Base-by-base conservation (phyloP, 2,888 invertebrate genomes). In the Athripsodes cinereus region DNA sequence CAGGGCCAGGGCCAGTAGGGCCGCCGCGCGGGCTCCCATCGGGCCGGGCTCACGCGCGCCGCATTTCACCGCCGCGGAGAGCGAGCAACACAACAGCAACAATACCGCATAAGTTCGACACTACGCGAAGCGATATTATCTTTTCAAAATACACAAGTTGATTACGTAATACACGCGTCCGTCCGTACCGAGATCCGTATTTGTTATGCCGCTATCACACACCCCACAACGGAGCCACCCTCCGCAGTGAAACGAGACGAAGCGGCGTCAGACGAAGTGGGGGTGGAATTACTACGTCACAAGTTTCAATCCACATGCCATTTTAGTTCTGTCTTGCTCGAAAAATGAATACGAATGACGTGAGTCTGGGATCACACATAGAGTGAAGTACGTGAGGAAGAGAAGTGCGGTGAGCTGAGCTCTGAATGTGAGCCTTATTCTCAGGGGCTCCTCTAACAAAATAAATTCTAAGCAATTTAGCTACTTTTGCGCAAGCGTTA, bases 1-100 rank as follows among this genome's bases (percentile, higher is more conserved):
- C 69, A 79, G 76, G 72, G 79, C 79, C 71, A 84, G 77, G 75
- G 79, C 80, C 75, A 83, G 77, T 72, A 81, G 77, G 71, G 73
- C 75, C 79, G 80, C 77, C 72, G 73, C 73, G 78, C 76, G 81
- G 75, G 77, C 75, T 74, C 72, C 73, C 60, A 62, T 62, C 16
- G 40, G 40, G 53, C 53, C 53, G 56, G 58, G 53, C 61, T 60
- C 60, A 62, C 55, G 35, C 48, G 55, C 48, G 52, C 57, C 60
- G 62, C 65, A 66, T 64, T 66, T 66, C 66, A 66, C 66, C 66
- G 66, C 64, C 65, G 63, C 60, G 63, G 65, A 55, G 66, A 65
- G 58, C 53, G 48, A 65, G 64, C 66, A 61, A 61, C 64, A 57
- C 64, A 65, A 57, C 61, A 63, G 65, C 64, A 50, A 50, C 50